Conservation (phyloP, 1,140 invertebrate genomes). For the Riptortus pedestris region DNA sequence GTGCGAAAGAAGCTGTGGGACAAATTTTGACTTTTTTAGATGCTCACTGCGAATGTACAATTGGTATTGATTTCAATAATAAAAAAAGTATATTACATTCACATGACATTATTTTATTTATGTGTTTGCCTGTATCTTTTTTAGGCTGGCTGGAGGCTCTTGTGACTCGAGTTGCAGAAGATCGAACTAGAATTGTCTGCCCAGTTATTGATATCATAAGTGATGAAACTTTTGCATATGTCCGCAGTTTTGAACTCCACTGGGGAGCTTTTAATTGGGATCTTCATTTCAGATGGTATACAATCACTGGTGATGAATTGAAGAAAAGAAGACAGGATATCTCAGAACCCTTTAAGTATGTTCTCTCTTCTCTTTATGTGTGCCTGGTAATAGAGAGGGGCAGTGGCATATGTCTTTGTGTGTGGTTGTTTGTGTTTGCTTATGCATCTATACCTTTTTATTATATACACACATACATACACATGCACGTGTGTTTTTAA, state of each 20-base stretch:
- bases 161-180: constrained; percentile 59
- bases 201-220: constrained; percentile 93
- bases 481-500: too few species aligned
- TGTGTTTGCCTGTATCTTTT: too few species aligned
- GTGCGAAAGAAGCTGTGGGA: constrained; percentile 64
- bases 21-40: constrained; percentile 82
- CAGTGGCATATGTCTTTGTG: too few species aligned
- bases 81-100: constrained; percentile 35
- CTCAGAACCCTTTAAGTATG: constrained; percentile 58
- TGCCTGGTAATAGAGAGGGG: too few species aligned
- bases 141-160: constrained; percentile 82
- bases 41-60: constrained; percentile 86
- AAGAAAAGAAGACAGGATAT: constrained; percentile 50
- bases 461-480: too few species aligned
- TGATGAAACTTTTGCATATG: constrained; percentile 84
- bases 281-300: constrained; percentile 78
- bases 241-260: constrained; percentile 78
- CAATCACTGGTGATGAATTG: constrained; percentile 50
- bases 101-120: too few species aligned
- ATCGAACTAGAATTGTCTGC: constrained; percentile 68
- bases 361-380: background rate
- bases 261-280: constrained; percentile 98
- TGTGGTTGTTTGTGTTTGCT: too few species aligned
- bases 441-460: too few species aligned
- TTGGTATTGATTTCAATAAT: constrained; percentile 39